Evolutionary conservation across 2,797 vertebrate species (phyloP), one percentile per base, ranked within the genome.

Genomic region (Naso thynnoides): DNA sequence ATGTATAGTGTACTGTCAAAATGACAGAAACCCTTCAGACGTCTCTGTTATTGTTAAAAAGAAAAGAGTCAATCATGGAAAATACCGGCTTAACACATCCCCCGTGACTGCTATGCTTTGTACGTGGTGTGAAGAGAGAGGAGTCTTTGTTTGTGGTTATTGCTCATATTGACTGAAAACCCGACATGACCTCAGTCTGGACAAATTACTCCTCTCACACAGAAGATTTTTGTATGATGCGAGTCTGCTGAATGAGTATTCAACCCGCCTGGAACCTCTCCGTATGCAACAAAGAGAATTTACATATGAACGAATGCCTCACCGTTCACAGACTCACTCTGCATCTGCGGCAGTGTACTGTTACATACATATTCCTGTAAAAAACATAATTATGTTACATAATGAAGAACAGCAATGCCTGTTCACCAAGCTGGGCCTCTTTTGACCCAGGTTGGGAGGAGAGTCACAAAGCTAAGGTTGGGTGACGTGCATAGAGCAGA

Each of bases 171-270:
- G 66, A 83, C 78, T 70, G n/a, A 48, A 59, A 85, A 75, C 66
- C 57, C 74, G 21, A 81, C 73, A 53, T 90, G 89, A 89, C 89
- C 77, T 92, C 88, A 89, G 86, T 41, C 71, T 70, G 58, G 64
- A 86, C 74, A 64, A n/a, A 76, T n/a, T 45, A 78, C 44, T 21
- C 45, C 24, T 78, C 65, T 86, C 61, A 78, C 11, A 74, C 70
- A 82, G 67, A 27, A 86, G 76, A 59, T 36, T 61, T 23, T 45
- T 73, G 60, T 18, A 58, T 54, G 54, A 64, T 54, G 23, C 2
- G 27, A 71, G 44, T 64, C 5, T 6, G 42, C 45, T 39, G 48
- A 66, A 57, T 59, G 48, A 8, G 44, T 57, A 36, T 56, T 74
- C 13, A 49, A 85, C 42, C 27, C 23, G 39, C 42, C 54, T 45